A percentile compares a stretch with the other conserved stretches of the same genome.
These are phyloP conservation scores for Cotesia chilonis DNA, from an alignment of 1,140 invertebrate genomes.

Conservation along the genomic window DNA sequence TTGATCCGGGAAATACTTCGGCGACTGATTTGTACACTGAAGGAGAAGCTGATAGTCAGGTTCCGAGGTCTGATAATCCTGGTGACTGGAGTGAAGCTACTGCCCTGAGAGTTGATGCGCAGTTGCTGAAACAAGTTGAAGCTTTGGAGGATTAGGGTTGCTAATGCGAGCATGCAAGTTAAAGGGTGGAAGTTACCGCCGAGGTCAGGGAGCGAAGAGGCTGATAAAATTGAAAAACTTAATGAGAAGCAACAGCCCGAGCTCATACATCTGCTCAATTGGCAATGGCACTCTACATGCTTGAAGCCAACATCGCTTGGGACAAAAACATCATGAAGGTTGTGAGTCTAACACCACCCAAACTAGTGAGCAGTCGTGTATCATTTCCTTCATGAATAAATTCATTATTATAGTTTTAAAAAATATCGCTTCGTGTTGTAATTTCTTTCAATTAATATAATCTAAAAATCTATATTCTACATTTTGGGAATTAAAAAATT, in stretches of 20 bases:
- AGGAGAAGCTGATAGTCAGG: conserved; percentile 58
- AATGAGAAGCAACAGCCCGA: conserved; percentile 75
- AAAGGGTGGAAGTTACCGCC: conserved; percentile 87
- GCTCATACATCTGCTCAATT: conserved; percentile 88
- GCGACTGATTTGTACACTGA: conserved; percentile 68
- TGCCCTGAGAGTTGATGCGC: conserved; percentile 81
- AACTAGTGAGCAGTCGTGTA: too few relatives aligned
- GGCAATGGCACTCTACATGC: conserved; percentile 87
- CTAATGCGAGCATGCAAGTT: conserved; percentile 91
- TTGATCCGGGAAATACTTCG: conserved; percentile 70
- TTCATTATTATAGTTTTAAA: too few relatives aligned
- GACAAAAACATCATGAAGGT: conserved; percentile 99
- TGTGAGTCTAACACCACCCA: conserved; percentile 73
- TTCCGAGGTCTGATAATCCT: conserved; percentile 70
- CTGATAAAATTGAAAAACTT: conserved; percentile 67
- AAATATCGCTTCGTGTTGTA: too few relatives aligned
- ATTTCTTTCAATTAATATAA: too few relatives aligned
- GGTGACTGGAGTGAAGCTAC: conserved; percentile 77
- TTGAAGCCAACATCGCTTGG: conserved; percentile 94
- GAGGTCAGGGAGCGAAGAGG: conserved; percentile 70
- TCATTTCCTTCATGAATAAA: too few relatives aligned
- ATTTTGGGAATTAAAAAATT: too few relatives aligned
- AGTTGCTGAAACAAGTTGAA: conserved; percentile 87
- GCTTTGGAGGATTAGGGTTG: conserved; percentile 90
- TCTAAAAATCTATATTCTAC: too few relatives aligned